Conservation (phyloP, 2,797 vertebrate genomes). For the Acanthurus lineatus region DNA sequence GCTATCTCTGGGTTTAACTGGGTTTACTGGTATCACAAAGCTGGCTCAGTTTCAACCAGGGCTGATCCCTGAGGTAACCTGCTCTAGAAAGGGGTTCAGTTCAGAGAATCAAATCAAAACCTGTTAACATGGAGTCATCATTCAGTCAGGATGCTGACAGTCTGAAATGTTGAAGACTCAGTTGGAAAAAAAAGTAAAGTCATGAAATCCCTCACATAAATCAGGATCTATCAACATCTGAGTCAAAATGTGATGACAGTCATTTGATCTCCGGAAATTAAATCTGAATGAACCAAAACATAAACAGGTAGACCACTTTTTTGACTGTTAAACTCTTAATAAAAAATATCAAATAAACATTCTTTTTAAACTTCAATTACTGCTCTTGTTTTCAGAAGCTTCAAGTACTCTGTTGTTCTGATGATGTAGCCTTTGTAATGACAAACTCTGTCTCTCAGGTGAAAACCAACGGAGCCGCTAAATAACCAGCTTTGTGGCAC, state of each 20-base stretch:
- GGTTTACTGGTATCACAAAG: constrained; percentile 13
- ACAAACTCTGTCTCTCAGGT: background rate
- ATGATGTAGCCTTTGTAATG: background rate
- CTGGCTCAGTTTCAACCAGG: background rate
- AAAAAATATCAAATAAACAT: no score
- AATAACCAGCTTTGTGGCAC: background rate
- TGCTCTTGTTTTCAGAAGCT: background rate
- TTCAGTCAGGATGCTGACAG: background rate
- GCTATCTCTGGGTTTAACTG: background rate
- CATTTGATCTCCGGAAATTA: background rate
- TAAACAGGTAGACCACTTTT: background rate
- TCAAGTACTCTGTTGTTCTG: background rate
- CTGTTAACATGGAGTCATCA: background rate
- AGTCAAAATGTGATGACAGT: background rate
- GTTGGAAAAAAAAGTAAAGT: no score
- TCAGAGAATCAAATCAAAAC: background rate
- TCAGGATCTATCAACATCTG: background rate
- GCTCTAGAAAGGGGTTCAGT: background rate
- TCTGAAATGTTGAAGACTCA: no score
- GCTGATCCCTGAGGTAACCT: background rate
- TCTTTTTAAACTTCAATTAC: background rate
- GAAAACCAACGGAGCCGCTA: background rate
- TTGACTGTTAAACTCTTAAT: background rate
- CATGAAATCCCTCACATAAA: no score
- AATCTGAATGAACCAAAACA: background rate